Evolutionary conservation across 2,888 invertebrate species (phyloP), one percentile per base, ranked within the genome.

Genomic region (Pimpla rufipes): DNA sequence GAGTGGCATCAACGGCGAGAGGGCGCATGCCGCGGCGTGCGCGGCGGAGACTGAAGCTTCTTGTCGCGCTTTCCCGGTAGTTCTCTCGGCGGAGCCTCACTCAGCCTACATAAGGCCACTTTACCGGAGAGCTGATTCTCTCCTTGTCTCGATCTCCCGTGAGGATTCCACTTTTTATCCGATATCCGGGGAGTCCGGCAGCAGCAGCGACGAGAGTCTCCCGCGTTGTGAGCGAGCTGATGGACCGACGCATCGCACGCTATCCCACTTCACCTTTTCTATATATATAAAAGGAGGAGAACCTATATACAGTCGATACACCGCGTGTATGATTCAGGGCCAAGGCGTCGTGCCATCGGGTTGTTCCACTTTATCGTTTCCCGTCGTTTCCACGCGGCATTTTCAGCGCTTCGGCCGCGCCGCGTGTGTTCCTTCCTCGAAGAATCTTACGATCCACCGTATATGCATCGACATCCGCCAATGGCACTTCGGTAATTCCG

Each of bases 91-190:
- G 29, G 47, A 52, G 75, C 89, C 88, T 88, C 87, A 89, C 87
- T 91, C 91, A 89, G 89, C 86, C 91, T 91, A 88, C 91, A 91
- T 91, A 91, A 91, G 91, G 91, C 88, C 87, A 87, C 88, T 89
- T 85, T 87, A 86, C 88, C 88, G 87, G 85, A 70, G 77, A 52
- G 4, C 8, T 47, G n/a, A 35, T 66, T 74, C 76, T 74, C 71
- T 29, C 87, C 85, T 74, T 85, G 87, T 85, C 87, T 86, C 85
- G 78, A 70, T 81, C 75, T 85, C 85, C 81, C 79, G 67, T 16
- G 86, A 86, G 87, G 85, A 88, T 90, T 89, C 90, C 86, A 89
- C 90, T 91, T 91, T 91, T 91, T 90, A 83, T 86, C 62, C 80
- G 75, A 86, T 81, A 89, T 89, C 88, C 85, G 83, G 52, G 68